A percentile compares a stretch with the other conserved stretches of the same genome.
phyloP scores from a whole-genome alignment of 2,888 invertebrate species.

The Platycheirus albimanus region DNA sequence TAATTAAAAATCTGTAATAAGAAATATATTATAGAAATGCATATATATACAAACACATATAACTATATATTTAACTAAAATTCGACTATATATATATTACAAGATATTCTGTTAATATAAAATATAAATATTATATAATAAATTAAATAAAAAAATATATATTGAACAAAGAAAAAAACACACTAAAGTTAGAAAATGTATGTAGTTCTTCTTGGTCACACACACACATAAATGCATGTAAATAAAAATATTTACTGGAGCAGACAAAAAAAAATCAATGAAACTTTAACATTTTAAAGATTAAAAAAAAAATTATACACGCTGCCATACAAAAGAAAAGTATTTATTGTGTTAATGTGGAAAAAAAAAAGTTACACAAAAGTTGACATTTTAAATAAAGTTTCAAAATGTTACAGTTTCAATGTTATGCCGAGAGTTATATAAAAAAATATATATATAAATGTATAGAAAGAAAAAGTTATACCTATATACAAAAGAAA shows the following conservation, averaged over 20 bases:
- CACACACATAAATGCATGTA: conserved; percentile 36
- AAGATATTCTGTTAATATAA: background rate
- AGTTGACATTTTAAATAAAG: conserved; percentile 64
- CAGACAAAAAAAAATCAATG: conserved; percentile 30
- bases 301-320: conserved; percentile 26
- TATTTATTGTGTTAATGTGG: conserved; percentile 47
- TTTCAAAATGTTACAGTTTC: conserved; percentile 71
- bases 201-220: conserved; percentile 17
- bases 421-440: conserved; percentile 67
- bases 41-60: conserved; percentile 36
- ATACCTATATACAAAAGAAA: conserved; percentile 61
- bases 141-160: background rate
- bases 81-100: conserved; percentile 46
- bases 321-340: conserved; percentile 64
- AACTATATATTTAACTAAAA: conserved; percentile 32
- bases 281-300: conserved; percentile 26
- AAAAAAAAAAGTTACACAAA: conserved; percentile 46
- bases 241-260: conserved; percentile 42
- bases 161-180: conserved; percentile 9
- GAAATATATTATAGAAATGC: conserved; percentile 41
- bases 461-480: conserved; percentile 42
- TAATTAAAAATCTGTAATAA: conserved; percentile 49
- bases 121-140: conserved; percentile 25
- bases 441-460: conserved; percentile 44
- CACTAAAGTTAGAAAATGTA: conserved; percentile 30